Conservation (phyloP, 2,888 invertebrate species). For the Steinernema carpocapsae region DNA sequence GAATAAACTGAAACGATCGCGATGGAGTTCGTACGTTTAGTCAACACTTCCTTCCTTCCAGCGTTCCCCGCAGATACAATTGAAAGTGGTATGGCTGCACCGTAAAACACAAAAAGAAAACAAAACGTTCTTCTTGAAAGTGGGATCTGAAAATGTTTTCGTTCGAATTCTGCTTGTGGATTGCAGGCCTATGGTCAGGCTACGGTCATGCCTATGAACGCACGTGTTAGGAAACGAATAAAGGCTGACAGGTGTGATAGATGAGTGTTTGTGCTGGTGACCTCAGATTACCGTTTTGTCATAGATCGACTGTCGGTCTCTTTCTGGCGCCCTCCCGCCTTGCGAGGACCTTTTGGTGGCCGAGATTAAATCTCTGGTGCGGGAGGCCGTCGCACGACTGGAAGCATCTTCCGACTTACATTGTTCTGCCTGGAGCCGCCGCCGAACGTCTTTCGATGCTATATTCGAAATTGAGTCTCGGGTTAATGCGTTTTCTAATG, state of each 20-base stretch:
- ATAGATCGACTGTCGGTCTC: constrained; percentile 4
- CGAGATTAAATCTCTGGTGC: constrained; percentile 15
- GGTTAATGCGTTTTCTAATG: constrained; percentile 31
- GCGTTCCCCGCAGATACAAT: no score
- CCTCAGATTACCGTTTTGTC: constrained; percentile 22
- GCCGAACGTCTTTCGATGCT: constrained; percentile 19
- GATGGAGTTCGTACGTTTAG: no score
- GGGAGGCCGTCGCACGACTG: constrained; percentile 16
- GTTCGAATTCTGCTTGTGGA: no score
- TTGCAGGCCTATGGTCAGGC: no score
- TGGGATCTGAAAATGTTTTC: no score
- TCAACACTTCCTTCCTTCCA: no score
- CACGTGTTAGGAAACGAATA: not conserved
- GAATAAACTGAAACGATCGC: no score
- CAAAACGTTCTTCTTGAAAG: no score
- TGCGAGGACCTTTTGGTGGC: constrained; percentile 14
- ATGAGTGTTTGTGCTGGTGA: constrained; percentile 15
- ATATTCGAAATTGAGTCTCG: constrained; percentile 19
- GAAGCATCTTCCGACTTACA: constrained; percentile 17
- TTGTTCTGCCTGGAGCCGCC: not conserved
- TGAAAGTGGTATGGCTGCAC: no score
- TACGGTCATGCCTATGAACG: no score
- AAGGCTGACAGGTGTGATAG: constrained; percentile 9
- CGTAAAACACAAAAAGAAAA: no score
- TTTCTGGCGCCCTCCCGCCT: constrained; percentile 8